Evolutionary conservation across 2,113 vertebrate genomes (phyloP), one percentile per base, ranked within the genome.

Genomic region (Vombatus ursinus): DNA sequence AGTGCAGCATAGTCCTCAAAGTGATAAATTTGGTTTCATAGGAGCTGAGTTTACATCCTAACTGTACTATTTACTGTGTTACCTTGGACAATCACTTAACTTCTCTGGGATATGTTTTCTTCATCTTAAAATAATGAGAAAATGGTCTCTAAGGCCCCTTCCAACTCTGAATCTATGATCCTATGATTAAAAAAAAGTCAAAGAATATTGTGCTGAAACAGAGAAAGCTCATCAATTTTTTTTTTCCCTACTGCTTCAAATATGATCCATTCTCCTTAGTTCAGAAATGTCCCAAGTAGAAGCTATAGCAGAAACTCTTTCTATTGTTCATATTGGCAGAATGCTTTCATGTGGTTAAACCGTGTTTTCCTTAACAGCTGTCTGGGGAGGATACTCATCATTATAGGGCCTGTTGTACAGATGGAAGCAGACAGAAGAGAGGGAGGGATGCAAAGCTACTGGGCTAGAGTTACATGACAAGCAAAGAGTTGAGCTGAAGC

Each of bases 261-360:
- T 44, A 23, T 84, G 37, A 84, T 84, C 61, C 37, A n/a, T 77
- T 77, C 19, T 84, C 37, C 16, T 84, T 84, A 44, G 16, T 96
- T 97, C 53, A 95, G 95, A 98, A 97, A 0, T 61, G 97, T 95
- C 97, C 93, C 96, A 94, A 84, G 12, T 94, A 44, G 25, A 3
- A 89, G 50, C 89, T 94, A 51, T 28, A 91, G 19, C 92, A 28
- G 94, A 96, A 89, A 3, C 2, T 3, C 47, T 9, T 16, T 44
- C 68, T 84, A n/a, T 94, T 92, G 84, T 2, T 95, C 53, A 95
- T 91, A 93, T 92, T 95, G 92, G 4, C 52, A 95, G 94, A 92
- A 50, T 57, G 1, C 16, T 51, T 50, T 92, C 52, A 92, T 95
- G n/a, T 51, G 37, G 31, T 93, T 95, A 90, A 7, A 93, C 0